Conservation (phyloP, 2,888 invertebrate species). For the Latheticus oryzae region DNA sequence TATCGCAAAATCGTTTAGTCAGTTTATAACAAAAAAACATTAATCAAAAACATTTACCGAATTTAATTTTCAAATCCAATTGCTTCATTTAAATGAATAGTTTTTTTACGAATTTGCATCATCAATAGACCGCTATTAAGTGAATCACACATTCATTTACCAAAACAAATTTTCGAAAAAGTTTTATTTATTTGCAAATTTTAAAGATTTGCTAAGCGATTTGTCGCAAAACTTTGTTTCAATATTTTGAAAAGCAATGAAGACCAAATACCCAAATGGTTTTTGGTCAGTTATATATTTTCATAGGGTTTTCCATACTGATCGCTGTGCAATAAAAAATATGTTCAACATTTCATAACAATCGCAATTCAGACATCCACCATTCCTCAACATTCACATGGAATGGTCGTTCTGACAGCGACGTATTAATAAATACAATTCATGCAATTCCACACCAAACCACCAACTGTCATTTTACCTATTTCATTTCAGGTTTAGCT, state of each 20-base stretch:
- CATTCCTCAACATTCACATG: conserved; percentile 34
- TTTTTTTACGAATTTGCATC: conserved; percentile 1
- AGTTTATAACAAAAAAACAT: conserved; percentile 22
- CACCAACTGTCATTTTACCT: conserved; percentile 3
- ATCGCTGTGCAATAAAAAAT: conserved; percentile 27
- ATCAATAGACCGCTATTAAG: no score
- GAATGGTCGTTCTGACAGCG: conserved; percentile 27
- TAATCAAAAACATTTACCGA: conserved; percentile 20
- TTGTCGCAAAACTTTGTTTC: no score
- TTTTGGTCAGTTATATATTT: no score
- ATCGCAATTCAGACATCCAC: conserved; percentile 25
- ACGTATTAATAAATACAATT: conserved; percentile 35
- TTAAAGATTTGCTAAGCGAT: no score
- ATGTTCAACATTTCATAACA: conserved; percentile 36
- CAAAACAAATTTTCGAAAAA: no score
- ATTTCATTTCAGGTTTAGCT: background rate
- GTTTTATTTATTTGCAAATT: no score
- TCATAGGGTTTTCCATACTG: no score
- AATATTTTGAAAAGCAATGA: no score
- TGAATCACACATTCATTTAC: conserved; percentile 8
- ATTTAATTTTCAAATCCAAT: conserved; percentile 9
- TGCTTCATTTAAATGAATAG: conserved; percentile 3
- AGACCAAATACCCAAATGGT: no score
- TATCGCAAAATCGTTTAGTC: conserved; percentile 19
- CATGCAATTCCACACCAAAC: conserved; percentile 27